Conservation (phyloP, 2,888 invertebrate species). For the Ectemnius lituratus region DNA sequence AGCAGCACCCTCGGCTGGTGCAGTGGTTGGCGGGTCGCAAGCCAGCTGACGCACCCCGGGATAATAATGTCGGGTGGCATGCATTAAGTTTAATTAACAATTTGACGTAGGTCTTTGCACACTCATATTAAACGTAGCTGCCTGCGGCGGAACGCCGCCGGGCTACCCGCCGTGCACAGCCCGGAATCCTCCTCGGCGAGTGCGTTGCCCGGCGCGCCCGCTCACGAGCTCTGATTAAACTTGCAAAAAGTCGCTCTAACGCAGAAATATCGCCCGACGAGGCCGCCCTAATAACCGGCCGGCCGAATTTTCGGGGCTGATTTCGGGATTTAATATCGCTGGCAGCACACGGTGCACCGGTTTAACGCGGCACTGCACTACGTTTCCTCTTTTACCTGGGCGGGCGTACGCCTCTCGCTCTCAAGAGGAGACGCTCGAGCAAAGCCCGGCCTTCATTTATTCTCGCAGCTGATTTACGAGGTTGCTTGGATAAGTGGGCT, state of each 20-base stretch:
- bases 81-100: conserved; percentile 70
- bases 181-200: conserved; percentile 9
- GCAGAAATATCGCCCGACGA: conserved; percentile 27
- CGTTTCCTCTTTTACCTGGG: conserved; percentile 23
- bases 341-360: conserved; percentile 11
- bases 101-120: conserved; percentile 60
- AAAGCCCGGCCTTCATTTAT: conserved; percentile 51
- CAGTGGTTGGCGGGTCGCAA: conserved; percentile 35
- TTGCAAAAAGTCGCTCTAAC: conserved; percentile 30
- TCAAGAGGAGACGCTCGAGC: conserved; percentile 7
- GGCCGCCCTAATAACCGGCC: conserved; percentile 21
- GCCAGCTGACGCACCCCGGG: conserved; percentile 64
- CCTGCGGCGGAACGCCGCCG: conserved; percentile 21
- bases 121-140: conserved; percentile 47
- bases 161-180: conserved; percentile 2
- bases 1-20: conserved; percentile 25
- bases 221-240: conserved; percentile 41
- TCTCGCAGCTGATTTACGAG: conserved; percentile 54
- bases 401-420: conserved; percentile 13
- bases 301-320: conserved; percentile 18
- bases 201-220: not conserved
- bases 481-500: conserved; percentile 55
- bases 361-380: not conserved
- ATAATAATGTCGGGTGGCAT: conserved; percentile 58
- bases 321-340: conserved; percentile 28